These are phyloP conservation scores for Platanista minor DNA, from an alignment of 2,113 vertebrate genomes.

Conservation along the genomic window DNA sequence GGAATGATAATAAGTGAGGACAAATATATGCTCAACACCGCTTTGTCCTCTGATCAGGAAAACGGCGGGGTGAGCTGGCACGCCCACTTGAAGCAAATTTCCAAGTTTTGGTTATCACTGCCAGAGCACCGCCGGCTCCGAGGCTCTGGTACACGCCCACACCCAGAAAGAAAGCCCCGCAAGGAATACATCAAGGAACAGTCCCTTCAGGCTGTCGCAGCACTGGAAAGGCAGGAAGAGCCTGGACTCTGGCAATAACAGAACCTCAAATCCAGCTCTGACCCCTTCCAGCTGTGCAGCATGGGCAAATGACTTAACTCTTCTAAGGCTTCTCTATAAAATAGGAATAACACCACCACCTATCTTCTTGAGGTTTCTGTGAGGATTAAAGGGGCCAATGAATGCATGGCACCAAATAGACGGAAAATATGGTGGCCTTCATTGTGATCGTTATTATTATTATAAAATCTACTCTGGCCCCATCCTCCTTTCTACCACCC, in stretches of 20 bases:
- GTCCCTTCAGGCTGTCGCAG: neutral
- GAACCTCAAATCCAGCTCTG: neutral
- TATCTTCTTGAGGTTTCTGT: neutral
- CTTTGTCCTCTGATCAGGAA: neutral
- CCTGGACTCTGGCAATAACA: fast-evolving
- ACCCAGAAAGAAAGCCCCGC: neutral
- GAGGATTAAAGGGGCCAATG: neutral
- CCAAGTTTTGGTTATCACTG: neutral
- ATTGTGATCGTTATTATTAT: neutral
- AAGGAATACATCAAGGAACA: neutral
- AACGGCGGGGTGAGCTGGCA: neutral
- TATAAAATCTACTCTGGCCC: neutral
- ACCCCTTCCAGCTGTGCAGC: neutral
- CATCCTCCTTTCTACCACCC: neutral
- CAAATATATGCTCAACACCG: neutral
- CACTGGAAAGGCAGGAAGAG: fast-evolving
- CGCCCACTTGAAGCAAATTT: neutral
- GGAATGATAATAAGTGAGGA: neutral
- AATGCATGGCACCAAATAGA: neutral
- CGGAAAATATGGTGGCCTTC: neutral
- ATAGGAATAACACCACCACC: neutral
- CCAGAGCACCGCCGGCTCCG: neutral
- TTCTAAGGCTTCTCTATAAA: neutral
- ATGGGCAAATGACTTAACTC: neutral
- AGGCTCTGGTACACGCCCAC: fast-evolving